Evolutionary conservation across 2,888 invertebrate genomes (phyloP), one percentile per base, ranked within the genome.

Genomic region (Lamproptera curius): DNA sequence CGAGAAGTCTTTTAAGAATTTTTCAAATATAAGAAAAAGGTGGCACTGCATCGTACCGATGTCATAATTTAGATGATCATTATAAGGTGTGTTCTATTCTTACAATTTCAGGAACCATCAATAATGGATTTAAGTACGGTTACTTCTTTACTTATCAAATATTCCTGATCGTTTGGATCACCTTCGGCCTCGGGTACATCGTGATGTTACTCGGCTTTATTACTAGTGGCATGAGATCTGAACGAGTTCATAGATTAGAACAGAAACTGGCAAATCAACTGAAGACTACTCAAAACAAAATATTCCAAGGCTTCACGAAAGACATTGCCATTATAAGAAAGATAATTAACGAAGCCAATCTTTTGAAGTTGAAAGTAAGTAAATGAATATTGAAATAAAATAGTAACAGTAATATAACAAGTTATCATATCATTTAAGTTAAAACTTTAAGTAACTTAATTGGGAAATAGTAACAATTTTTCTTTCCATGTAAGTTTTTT

Each of bases 171-270:
- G 76, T 94, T 16, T 97, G 97, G 97, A 95, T 97, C 44, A 95
- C 96, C 51, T 96, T 96, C 65, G 97, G 97, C 0, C 89, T 97
- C 54, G 97, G 97, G 0, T 97, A 97, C 74, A 90, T 96, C 36
- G 92, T 96, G 16, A 97, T 97, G 97, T 91, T 96, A 37, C 91
- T 96, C 59, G 94, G 94, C 1, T 96, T 95, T 66, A 94, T 96
- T 57, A 93, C 95, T 0, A 90, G 92, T 50, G 94, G 92, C 2
- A 90, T 94, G 90, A 69, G 87, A 55, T 95, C 94, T 58, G 94
- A 95, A 69, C 89, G 91, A 59, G 89, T 96, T 44, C 90, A 91
- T 28, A 88, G 89, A 61, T 78, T 95, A 54, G 95, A 96, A 70
- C 93, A 93, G 62, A 93, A 94, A 69, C 83, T 96, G 45, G 92